Evolutionary conservation across 2,888 invertebrate species (phyloP).

Genomic region (Rhogogaster chlorosoma): DNA sequence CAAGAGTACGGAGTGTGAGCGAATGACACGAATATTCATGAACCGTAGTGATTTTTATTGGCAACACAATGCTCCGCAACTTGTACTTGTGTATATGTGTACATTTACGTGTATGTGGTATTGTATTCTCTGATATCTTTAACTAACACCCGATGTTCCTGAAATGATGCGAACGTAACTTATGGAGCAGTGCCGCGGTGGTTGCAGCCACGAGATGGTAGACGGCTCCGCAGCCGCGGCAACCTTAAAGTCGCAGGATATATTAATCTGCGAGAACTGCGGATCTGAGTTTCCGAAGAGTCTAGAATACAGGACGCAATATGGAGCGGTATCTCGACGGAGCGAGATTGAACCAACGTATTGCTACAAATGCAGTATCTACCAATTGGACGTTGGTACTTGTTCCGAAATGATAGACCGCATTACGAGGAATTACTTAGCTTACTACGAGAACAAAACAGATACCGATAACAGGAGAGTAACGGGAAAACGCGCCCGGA

Average conservation of each 20-base stretch:
- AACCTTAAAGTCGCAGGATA: conserved; percentile 49
- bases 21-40: neutral
- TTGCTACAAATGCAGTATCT: conserved; percentile 70
- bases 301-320: neutral
- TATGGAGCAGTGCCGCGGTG: conserved; percentile 76
- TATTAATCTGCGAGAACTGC: conserved; percentile 45
- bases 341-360: conserved; percentile 50
- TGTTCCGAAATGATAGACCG: conserved; percentile 44
- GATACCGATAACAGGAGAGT: conserved; percentile 54
- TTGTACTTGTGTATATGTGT: neutral
- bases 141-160: conserved; percentile 46
- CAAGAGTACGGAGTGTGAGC: neutral
- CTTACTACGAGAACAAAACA: conserved; percentile 55
- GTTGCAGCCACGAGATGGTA: conserved; percentile 78
- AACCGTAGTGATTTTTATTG: neutral
- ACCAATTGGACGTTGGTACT: conserved; percentile 54
- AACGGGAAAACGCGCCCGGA: conserved; percentile 76
- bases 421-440: conserved; percentile 59
- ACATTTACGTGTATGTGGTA: conserved; percentile 2
- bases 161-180: conserved; percentile 74
- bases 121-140: conserved; percentile 45
- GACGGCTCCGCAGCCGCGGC: conserved; percentile 67
- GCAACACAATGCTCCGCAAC: neutral
- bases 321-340: neutral
- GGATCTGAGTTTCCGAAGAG: conserved; percentile 39